Conservation (phyloP, 2,113 vertebrate genomes). For the Micromys minutus region DNA sequence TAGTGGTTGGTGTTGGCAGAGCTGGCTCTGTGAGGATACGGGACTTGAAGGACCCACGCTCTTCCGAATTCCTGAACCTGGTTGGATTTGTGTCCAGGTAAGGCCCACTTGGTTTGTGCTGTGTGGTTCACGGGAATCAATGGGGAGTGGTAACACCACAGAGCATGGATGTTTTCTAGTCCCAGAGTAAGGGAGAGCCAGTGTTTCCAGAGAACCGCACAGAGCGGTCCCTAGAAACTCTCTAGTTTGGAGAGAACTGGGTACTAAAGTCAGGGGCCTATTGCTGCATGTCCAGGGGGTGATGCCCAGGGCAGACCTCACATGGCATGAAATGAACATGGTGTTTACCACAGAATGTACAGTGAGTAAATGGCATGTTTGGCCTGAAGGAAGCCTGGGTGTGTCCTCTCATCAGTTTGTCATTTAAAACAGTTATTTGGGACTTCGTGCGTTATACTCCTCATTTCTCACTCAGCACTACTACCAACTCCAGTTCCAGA, state of each 20-base stretch:
- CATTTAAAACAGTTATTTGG: no score
- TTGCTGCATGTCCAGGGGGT: background rate
- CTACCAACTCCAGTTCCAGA: background rate
- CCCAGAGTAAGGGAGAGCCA: background rate
- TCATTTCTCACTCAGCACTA: background rate
- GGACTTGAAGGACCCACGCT: slow-evolving; percentile 88
- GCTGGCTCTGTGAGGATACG: slow-evolving; percentile 91
- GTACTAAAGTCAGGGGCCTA: background rate
- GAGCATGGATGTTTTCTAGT: background rate
- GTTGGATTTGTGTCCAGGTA: slow-evolving; percentile 95
- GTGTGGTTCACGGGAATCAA: background rate
- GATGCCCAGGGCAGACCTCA: background rate
- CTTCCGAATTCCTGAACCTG: slow-evolving; percentile 88
- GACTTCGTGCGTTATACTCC: background rate
- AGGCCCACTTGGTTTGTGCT: background rate
- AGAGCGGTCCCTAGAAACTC: background rate
- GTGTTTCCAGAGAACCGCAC: background rate
- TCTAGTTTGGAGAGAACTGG: background rate
- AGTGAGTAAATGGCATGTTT: background rate
- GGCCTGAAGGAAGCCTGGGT: background rate
- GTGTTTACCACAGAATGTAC: background rate
- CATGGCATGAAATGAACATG: background rate
- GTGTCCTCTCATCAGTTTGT: background rate
- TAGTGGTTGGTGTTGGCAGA: slow-evolving; percentile 93
- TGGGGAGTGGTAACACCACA: background rate